Percentiles rank a stretch among this genome's conserved stretches.
Conservation (phyloP, 2,888 invertebrate genomes). For the Diarsia brunnea region DNA sequence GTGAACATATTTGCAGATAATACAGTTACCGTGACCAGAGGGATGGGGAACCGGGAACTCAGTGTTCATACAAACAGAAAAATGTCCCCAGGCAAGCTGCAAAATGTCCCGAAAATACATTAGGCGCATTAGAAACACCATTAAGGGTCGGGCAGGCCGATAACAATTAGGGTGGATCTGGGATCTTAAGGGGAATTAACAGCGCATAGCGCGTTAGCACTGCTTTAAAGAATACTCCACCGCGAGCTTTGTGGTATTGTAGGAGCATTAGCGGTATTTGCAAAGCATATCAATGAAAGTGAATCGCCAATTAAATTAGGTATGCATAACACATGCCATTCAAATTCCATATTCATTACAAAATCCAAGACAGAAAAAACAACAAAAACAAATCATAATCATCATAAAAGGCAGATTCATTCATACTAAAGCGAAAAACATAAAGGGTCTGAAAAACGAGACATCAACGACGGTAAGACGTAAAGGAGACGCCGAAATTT, state of each 20-base stretch:
- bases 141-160: slow-evolving; percentile 87
- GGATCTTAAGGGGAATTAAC: slow-evolving; percentile 89
- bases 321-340: slow-evolving; percentile 30
- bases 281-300: neutral
- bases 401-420: slow-evolving; percentile 80
- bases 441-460: slow-evolving; percentile 85
- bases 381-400: slow-evolving; percentile 76
- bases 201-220: slow-evolving; percentile 83
- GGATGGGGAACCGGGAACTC: slow-evolving; percentile 73
- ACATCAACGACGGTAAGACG: slow-evolving; percentile 81
- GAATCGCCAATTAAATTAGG: slow-evolving; percentile 23
- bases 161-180: slow-evolving; percentile 90
- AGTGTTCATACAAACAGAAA: slow-evolving; percentile 88
- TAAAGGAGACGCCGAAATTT: slow-evolving; percentile 85
- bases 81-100: slow-evolving; percentile 89
- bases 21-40: slow-evolving; percentile 85
- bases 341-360: slow-evolving; percentile 43
- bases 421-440: slow-evolving; percentile 82
- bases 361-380: slow-evolving; percentile 57
- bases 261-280: slow-evolving; percentile 11
- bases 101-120: slow-evolving; percentile 90
- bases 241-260: slow-evolving; percentile 31
- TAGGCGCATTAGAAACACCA: slow-evolving; percentile 90
- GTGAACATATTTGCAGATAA: slow-evolving; percentile 90
- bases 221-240: slow-evolving; percentile 78